Conservation (phyloP, 2,888 invertebrate species). For the Lamellibrachia satsuma region DNA sequence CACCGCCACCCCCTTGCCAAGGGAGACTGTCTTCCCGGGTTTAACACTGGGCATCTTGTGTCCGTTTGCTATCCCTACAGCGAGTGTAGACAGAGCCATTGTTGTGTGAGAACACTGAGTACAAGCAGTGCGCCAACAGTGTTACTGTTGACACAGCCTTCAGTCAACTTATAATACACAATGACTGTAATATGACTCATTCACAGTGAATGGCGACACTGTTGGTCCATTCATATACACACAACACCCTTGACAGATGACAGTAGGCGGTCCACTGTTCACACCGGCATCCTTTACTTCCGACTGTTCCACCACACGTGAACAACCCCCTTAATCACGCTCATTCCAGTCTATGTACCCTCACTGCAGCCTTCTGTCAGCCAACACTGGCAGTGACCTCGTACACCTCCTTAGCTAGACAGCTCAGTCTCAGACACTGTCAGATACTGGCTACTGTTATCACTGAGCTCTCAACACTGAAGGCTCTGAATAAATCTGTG, state of each 20-base stretch:
- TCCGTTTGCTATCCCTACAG: neutral
- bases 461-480: neutral
- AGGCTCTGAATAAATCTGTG: neutral
- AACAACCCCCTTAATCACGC: neutral
- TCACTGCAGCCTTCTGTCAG: neutral
- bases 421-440: neutral
- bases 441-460: neutral
- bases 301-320: neutral
- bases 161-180: neutral
- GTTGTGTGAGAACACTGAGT: neutral
- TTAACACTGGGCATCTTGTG: neutral
- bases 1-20: neutral
- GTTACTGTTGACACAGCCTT: neutral
- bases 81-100: neutral
- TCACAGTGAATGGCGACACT: neutral
- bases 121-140: neutral
- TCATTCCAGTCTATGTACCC: neutral
- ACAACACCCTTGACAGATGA: slow-evolving; percentile 1
- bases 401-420: neutral
- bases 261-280: neutral
- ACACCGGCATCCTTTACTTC: neutral
- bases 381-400: neutral
- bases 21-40: neutral
- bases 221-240: neutral
- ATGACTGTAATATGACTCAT: neutral